Conservation (phyloP, 2,113 vertebrate genomes). For the Gallinago media region DNA sequence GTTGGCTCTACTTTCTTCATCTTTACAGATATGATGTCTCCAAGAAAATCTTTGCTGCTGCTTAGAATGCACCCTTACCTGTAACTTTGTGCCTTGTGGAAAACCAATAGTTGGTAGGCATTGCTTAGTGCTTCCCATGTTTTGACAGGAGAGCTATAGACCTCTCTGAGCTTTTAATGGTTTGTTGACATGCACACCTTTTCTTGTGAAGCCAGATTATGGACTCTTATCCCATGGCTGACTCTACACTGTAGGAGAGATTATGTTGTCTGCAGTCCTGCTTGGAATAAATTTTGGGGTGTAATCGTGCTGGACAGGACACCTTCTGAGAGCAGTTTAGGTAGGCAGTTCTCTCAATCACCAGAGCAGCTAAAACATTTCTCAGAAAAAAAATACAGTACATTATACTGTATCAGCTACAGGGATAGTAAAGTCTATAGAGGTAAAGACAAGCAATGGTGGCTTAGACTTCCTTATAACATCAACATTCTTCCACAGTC, state of each 20-base stretch:
- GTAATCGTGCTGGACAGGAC: neutral
- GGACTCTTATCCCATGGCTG: neutral
- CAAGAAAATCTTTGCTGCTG: neutral
- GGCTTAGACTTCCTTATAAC: neutral
- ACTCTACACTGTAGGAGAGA: neutral
- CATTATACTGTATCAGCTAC: neutral
- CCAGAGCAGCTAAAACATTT: neutral
- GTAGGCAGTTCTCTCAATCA: neutral
- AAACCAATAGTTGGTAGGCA: too few species aligned
- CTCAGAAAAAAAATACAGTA: neutral
- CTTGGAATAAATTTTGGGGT: neutral
- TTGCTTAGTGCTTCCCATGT: neutral
- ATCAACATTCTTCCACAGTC: neutral
- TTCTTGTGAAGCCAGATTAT: neutral
- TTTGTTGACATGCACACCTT: neutral
- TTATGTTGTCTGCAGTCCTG: neutral
- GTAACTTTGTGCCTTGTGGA: neutral
- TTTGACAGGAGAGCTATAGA: neutral
- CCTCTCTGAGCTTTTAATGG: neutral
- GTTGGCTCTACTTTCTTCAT: neutral
- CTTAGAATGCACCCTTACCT: neutral
- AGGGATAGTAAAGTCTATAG: neutral
- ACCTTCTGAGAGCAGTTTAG: neutral
- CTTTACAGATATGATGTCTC: neutral
- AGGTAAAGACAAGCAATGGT: neutral